A percentile compares a stretch with the other conserved stretches of the same genome.
Conservation (phyloP, 2,797 vertebrate genomes). For the Crocodylus rhombifer region DNA sequence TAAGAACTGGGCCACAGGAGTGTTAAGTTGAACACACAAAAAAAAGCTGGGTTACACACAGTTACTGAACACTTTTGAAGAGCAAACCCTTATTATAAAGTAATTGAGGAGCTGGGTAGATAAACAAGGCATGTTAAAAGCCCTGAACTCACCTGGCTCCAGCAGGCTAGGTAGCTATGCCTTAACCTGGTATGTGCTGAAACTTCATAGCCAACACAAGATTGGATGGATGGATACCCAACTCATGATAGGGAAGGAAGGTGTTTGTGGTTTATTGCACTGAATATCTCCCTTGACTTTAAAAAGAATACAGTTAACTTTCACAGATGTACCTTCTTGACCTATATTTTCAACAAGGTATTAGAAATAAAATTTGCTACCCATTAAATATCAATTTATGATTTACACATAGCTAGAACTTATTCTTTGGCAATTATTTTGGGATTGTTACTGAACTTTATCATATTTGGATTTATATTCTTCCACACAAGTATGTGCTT, state of each 20-base stretch:
- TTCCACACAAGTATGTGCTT: conserved; percentile 44
- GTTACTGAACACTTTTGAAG: neutral
- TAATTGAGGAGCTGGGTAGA: neutral
- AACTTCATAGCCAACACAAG: neutral
- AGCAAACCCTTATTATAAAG: neutral
- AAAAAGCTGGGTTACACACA: neutral
- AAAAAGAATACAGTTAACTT: neutral
- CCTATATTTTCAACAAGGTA: neutral
- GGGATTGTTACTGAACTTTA: conserved; percentile 31
- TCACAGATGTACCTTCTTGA: neutral
- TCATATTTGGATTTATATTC: conserved; percentile 50
- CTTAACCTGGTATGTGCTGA: neutral
- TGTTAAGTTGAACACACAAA: neutral
- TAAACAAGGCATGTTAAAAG: rapidly evolving
- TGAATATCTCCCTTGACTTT: neutral
- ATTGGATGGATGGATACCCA: neutral
- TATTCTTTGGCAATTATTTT: conserved; percentile 28
- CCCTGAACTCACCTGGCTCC: neutral
- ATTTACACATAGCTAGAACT: conserved; percentile 12
- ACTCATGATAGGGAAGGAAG: neutral
- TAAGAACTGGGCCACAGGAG: neutral
- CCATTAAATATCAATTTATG: neutral
- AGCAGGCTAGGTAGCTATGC: neutral
- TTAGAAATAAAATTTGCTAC: neutral
- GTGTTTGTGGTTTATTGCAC: neutral